Percentiles rank a stretch among this genome's conserved stretches.
These are phyloP conservation scores for Pipistrellus nathusii DNA, from an alignment of 2,797 vertebrate species.

Conservation along the genomic window DNA sequence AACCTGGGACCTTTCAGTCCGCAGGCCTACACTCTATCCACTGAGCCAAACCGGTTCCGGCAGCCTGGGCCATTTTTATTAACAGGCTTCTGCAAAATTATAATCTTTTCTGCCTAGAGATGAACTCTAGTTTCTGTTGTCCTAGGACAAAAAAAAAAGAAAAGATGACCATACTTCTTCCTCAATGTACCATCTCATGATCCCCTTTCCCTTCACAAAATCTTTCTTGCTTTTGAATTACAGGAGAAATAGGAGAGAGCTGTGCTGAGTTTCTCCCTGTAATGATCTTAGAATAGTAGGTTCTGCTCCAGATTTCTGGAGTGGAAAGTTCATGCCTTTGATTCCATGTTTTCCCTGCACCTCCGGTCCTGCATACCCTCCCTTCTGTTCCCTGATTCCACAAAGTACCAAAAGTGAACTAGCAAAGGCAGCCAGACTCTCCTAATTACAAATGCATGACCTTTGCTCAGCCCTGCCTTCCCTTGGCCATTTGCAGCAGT, in stretches of 20 bases:
- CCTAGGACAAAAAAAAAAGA: not conserved
- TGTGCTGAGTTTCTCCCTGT: not conserved
- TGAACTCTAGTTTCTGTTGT: not conserved
- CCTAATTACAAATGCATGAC: not conserved
- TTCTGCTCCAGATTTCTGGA: not conserved
- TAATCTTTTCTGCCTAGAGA: not conserved
- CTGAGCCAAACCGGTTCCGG: too few relatives aligned
- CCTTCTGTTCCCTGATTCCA: not conserved
- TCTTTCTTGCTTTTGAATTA: not conserved
- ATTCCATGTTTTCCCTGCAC: not conserved
- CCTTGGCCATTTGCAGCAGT: not conserved
- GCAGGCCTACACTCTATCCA: too few relatives aligned
- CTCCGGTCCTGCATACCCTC: not conserved
- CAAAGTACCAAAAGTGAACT: not conserved
- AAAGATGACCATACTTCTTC: not conserved
- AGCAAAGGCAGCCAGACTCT: not conserved
- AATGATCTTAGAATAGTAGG: not conserved
- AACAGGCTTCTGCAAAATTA: not conserved
- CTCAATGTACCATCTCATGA: not conserved
- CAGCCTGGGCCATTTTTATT: not conserved
- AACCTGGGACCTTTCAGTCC: too few relatives aligned
- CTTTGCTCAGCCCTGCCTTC: not conserved
- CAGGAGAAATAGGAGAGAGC: not conserved
- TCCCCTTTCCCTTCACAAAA: not conserved
- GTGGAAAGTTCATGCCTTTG: not conserved